These are phyloP conservation scores for Xenopus tropicalis DNA, from an alignment of 2,113 vertebrate species.

Conservation along the genomic window UCB_Xtro_10.0 CM004446.2:116639001-116639500, in stretches of 20 bases:
- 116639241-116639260: not conserved
- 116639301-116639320: not conserved
- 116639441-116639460: too few relatives aligned
- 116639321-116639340: not conserved
- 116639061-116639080: not conserved
- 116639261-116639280: not conserved
- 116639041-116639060: not conserved
- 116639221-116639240: not conserved
- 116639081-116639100: not conserved
- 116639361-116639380: not conserved
- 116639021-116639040: too few relatives aligned
- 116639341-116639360: constrained; percentile 2
- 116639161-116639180: not conserved
- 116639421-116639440: not conserved
- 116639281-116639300: not conserved
- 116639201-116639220: not conserved
- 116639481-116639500: not conserved
- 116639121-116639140: not conserved
- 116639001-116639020: too few relatives aligned
- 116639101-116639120: not conserved
- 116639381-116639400: not conserved
- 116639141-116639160: not conserved
- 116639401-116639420: not conserved
- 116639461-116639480: not conserved
- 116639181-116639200: constrained; percentile 4